Evolutionary conservation across 2,797 vertebrate species (phyloP).

Genomic region (Pyrrhura leucotis): DNA sequence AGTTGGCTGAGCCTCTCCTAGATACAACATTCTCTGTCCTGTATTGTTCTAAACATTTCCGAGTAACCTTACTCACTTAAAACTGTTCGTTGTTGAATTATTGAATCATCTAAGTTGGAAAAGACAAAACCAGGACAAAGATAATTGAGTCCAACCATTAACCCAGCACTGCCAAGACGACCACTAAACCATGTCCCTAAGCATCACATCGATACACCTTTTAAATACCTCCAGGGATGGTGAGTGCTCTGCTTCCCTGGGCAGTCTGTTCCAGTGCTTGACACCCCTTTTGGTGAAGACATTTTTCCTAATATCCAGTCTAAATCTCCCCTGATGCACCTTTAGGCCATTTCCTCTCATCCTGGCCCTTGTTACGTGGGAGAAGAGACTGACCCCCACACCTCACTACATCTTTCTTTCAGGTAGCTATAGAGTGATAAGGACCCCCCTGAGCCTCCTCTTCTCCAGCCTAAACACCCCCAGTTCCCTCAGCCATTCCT

Average conservation of each 20-base stretch:
- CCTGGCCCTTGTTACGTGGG: background rate
- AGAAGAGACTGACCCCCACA: rapidly evolving
- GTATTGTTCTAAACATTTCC: background rate
- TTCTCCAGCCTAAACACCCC: background rate
- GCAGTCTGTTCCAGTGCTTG: background rate
- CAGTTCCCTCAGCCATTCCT: background rate
- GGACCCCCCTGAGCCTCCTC: background rate
- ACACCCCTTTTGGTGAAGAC: background rate
- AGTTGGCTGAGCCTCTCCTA: background rate
- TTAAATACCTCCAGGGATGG: background rate
- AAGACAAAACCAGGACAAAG: background rate
- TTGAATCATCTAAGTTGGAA: background rate
- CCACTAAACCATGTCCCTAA: background rate
- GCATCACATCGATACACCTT: too few species aligned
- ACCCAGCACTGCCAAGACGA: background rate
- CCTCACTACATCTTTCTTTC: background rate
- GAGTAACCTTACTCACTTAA: background rate
- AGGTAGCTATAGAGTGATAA: rapidly evolving
- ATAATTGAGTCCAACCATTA: rapidly evolving
- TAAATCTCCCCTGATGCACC: background rate
- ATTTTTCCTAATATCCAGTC: background rate
- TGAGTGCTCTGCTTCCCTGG: background rate
- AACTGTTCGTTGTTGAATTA: background rate
- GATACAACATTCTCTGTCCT: background rate
- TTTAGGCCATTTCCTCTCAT: rapidly evolving